Conservation (phyloP, 2,888 invertebrate species). For the Megamerina dolium region DNA sequence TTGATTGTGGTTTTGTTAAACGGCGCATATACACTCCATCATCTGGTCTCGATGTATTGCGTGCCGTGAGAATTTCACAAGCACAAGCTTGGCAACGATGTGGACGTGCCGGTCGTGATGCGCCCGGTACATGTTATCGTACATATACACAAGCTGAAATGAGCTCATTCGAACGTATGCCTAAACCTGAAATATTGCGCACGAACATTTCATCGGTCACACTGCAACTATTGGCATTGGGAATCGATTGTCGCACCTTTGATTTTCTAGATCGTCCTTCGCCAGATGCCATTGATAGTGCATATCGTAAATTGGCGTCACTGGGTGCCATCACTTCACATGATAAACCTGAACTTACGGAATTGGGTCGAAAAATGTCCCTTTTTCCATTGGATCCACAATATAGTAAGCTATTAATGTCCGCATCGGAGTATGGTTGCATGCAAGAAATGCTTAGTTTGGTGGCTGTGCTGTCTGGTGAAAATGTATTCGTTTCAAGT, state of each 20-base stretch:
- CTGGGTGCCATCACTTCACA: constrained; percentile 60
- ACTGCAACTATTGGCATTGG: constrained; percentile 77
- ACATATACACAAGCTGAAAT: constrained; percentile 77
- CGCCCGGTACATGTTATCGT: constrained; percentile 79
- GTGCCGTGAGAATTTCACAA: constrained; percentile 76
- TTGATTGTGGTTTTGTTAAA: constrained; percentile 91
- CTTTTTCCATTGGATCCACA: constrained; percentile 89
- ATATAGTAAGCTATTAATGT: constrained; percentile 73
- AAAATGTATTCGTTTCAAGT: constrained; percentile 71
- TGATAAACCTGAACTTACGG: constrained; percentile 61
- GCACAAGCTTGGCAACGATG: constrained; percentile 91
- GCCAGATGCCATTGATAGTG: constrained; percentile 60
- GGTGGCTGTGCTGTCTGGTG: constrained; percentile 81
- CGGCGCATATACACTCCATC: constrained; percentile 74
- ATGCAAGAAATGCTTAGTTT: constrained; percentile 77
- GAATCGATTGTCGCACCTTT: constrained; percentile 74
- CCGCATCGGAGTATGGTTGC: constrained; percentile 70
- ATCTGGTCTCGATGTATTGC: constrained; percentile 77
- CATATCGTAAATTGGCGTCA: constrained; percentile 60
- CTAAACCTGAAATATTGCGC: constrained; percentile 81
- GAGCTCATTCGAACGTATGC: constrained; percentile 62
- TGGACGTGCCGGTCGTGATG: constrained; percentile 86
- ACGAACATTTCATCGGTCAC: constrained; percentile 54
- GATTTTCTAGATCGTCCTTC: constrained; percentile 89
- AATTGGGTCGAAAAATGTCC: constrained; percentile 77